Base-by-base conservation (phyloP, 2,888 invertebrate genomes). In the Heliconius ethilla region DNA sequence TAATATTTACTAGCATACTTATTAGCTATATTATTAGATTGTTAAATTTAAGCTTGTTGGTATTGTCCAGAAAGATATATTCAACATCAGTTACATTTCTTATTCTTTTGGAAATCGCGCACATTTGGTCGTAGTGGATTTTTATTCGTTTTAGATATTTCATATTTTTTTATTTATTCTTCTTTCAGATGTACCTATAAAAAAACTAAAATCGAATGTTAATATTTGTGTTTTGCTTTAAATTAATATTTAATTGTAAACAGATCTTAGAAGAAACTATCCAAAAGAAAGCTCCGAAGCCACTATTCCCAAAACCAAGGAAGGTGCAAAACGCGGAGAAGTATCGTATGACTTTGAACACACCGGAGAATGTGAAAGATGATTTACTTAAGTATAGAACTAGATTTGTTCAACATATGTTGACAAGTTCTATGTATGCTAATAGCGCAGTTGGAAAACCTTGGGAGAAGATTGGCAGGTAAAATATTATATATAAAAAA, bases 381-480 rank as follows among this genome's bases (percentile, higher is more conserved):
- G 82, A 82, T 22, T 70, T 92, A 81, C 88, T 90, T 84, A 88
- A 89, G 67, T 94, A 94, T 84, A 85, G 94, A 63, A 91, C 92
- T 37, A 88, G 89, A 82, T 94, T 92, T 80, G 89, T 94, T 1
- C 92, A 92, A 85, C 91, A 93, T 83, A 93, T 94, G 92, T 89
- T 93, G 78, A 89, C 92, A 40, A 96, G 95, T 87, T 93, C 95
- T 59, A 94, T 96, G 95, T 96, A 96, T 81, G 95, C 95, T 70
- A 96, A 95, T 87, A 95, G 95, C 76, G 90, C 94, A 0, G 92
- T 95, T 7, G 94, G 95, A 40, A 95, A 95, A 81, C 96, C 96
- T 0, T 96, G 96, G 96, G 94, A 95, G 83, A 90, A 96, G 82
- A 95, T 96, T 82, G 92, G 94, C 82, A 95, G 94, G 96, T 96